Base-by-base conservation (phyloP, 2,797 vertebrate genomes). In the Sebastes oblongus region DNA sequence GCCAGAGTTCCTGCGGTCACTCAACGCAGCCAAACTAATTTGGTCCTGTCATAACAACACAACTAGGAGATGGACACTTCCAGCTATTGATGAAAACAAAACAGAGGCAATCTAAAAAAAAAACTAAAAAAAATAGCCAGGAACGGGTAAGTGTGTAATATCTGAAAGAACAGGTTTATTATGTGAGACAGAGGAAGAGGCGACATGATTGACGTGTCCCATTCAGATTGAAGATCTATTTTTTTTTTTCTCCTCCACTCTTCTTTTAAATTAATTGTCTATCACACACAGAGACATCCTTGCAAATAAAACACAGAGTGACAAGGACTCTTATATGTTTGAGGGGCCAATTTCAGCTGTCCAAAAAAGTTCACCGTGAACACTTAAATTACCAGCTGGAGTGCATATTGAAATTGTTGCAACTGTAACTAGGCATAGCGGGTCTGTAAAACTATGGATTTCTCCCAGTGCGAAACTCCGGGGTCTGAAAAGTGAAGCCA, bases 31-130 rank as follows among this genome's bases (percentile, higher is more conserved):
- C 85, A 91, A 93, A 91, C 88, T 91, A 85, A 93, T 94, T 92
- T 83, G 64, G 60, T 86, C 67, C 86, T 87, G 89, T 94, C 93
- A 92, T 89, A 93, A 91, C 90, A 91, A 66, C 64, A 66, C 82
- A 74, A 77, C 55, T 13, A 72, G 64, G 59, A 86, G 86, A 91
- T 36, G 20, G 82, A 84, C 85, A 79, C 72, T 67, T 74, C 30
- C 77, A 67, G 29, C 46, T 77, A 18, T 56, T 78, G 75, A 76
- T 20, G 55, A 66, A 85, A 78, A 55, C 24, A 55, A 60, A 62
- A 34, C 18, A 22, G 32, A 55, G 54, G 55, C 66, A 54, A 80
- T 73, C 62, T 66, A 2, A 78, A 50, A 66, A 50, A 66, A 66
- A 70, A 46, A 25, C 9, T 10, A 62, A 73, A 75, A 75, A 55